A percentile compares a stretch with the other conserved stretches of the same genome.
Conservation (phyloP, 2,113 vertebrate species). For the Oryctolagus cuniculus region mOryCun1.1 NC_091439.1:18251501-18252000, state of each 20-base stretch:
- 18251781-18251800: neutral
- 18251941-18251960: neutral
- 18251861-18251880: neutral
- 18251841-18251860: neutral
- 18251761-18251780: neutral
- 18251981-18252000: neutral
- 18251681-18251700: neutral
- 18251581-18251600: neutral
- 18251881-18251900: neutral
- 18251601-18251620: neutral
- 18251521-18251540: neutral
- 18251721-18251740: neutral
- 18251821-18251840: neutral
- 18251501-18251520: neutral
- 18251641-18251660: neutral
- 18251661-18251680: neutral
- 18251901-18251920: neutral
- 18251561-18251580: no score
- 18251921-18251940: neutral
- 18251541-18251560: neutral
- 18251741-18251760: neutral
- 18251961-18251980: neutral
- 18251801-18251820: neutral
- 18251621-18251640: neutral
- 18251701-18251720: neutral